A percentile compares a stretch with the other conserved stretches of the same genome.
Conservation (phyloP, 2,888 invertebrate genomes). For the Leptopterna dolabrata region DNA sequence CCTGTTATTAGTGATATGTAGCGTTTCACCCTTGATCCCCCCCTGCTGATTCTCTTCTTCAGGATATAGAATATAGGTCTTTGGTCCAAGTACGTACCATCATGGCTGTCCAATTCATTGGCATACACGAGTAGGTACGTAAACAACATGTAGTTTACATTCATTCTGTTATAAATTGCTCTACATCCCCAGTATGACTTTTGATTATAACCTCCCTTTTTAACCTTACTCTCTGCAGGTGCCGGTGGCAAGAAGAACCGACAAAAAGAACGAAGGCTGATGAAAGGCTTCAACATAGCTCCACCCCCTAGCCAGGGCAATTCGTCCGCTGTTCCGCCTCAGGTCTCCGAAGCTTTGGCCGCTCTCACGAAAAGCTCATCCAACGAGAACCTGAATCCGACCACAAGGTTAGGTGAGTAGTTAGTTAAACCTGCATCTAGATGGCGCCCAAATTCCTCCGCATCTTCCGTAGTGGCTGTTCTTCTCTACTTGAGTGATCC, state of each 20-base stretch:
- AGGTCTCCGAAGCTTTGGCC: slow-evolving; percentile 65
- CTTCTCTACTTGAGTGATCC: slow-evolving; percentile 12
- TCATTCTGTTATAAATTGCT: too few species aligned
- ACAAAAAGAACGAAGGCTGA: slow-evolving; percentile 89
- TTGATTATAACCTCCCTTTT: too few species aligned
- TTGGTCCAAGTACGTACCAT: too few species aligned
- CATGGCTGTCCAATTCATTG: too few species aligned
- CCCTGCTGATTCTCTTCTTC: too few species aligned
- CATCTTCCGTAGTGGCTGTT: slow-evolving; percentile 44
- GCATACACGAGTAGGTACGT: too few species aligned
- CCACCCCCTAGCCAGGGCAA: slow-evolving; percentile 73
- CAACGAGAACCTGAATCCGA: slow-evolving; percentile 57
- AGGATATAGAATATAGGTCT: too few species aligned
- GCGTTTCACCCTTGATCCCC: too few species aligned
- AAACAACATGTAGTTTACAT: too few species aligned
- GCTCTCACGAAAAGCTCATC: slow-evolving; percentile 64
- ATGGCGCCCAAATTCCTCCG: slow-evolving; percentile 29
- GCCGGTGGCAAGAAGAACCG: slow-evolving; percentile 93
- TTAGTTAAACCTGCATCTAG: slow-evolving; percentile 33
- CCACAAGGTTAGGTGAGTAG: slow-evolving; percentile 56
- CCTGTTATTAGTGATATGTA: too few species aligned
- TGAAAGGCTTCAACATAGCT: slow-evolving; percentile 94
- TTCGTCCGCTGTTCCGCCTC: slow-evolving; percentile 59
- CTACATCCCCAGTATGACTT: too few species aligned
- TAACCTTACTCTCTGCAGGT: slow-evolving; percentile 72